Evolutionary conservation across 2,113 vertebrate genomes (phyloP).

Genomic region (Neogale vison): DNA sequence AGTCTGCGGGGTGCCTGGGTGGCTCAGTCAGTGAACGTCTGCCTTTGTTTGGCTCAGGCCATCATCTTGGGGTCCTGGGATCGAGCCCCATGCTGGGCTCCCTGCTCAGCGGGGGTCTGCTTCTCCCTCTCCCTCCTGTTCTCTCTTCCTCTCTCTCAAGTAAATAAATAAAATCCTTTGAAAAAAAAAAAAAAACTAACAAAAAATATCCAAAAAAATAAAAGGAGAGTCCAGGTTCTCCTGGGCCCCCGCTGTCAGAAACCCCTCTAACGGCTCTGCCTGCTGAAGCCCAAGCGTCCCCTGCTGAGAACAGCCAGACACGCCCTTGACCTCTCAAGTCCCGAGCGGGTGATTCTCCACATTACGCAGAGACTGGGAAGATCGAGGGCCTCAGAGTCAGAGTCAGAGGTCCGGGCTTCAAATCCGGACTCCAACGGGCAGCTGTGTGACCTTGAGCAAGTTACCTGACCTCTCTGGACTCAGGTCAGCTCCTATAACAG

Average conservation of each 20-base stretch:
- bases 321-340: not conserved
- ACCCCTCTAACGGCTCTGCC: too few species aligned
- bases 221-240: too few species aligned
- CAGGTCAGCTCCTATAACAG: not conserved
- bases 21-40: not conserved
- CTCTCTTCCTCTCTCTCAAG: not conserved
- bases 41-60: not conserved
- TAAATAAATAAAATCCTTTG: not conserved
- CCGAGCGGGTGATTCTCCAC: not conserved
- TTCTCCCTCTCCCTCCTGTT: not conserved
- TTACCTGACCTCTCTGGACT: not conserved
- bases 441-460: not conserved
- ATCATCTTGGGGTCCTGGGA: not conserved
- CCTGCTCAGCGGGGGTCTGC: not conserved
- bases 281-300: not conserved
- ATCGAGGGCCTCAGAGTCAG: not conserved
- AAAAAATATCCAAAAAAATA: too few species aligned
- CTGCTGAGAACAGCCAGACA: accelerated
- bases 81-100: not conserved
- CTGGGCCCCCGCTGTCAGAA: not conserved
- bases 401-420: not conserved
- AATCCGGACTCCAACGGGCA: not conserved
- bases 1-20: too few species aligned
- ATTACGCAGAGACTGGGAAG: not conserved
- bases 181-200: too few species aligned